Evolutionary conservation across 2,888 invertebrate species (phyloP).

Genomic region (Ametastegia equiseti): DNA sequence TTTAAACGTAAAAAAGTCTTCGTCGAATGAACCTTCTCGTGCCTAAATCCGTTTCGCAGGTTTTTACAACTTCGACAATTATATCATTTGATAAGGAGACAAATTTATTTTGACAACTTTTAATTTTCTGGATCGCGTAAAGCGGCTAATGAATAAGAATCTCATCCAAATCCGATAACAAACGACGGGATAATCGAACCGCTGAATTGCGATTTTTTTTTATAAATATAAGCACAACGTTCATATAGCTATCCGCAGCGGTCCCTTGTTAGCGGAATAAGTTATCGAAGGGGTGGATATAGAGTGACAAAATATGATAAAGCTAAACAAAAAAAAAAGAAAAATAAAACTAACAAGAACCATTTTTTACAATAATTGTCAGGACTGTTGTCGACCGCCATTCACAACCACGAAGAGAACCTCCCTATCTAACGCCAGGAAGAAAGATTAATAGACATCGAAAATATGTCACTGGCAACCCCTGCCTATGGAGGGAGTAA

Average conservation of each 20-base stretch:
- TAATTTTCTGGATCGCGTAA: too few species aligned
- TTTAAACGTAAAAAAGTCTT: too few species aligned
- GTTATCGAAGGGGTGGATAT: background rate
- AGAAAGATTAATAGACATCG: conserved; percentile 59
- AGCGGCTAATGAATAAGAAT: too few species aligned
- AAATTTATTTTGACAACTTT: too few species aligned
- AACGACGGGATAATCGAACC: too few species aligned
- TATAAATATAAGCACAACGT: background rate
- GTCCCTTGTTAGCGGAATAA: conserved; percentile 1
- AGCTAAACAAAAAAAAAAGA: background rate
- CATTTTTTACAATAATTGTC: conserved; percentile 48
- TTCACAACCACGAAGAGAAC: conserved; percentile 22
- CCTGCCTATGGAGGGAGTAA: background rate
- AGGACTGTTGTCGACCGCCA: conserved; percentile 22
- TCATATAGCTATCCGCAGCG: background rate
- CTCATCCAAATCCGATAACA: too few species aligned
- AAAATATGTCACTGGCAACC: conserved; percentile 50
- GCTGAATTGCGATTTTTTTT: too few species aligned
- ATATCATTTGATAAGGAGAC: too few species aligned
- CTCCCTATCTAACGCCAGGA: conserved; percentile 4
- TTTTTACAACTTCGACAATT: too few species aligned
- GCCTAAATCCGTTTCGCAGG: too few species aligned
- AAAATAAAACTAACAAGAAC: conserved; percentile 39
- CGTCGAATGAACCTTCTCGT: too few species aligned
- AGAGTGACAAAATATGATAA: background rate